Percentiles rank a stretch among this genome's conserved stretches.
Conservation (phyloP, 2,797 vertebrate genomes). For the Betta splendens region DNA sequence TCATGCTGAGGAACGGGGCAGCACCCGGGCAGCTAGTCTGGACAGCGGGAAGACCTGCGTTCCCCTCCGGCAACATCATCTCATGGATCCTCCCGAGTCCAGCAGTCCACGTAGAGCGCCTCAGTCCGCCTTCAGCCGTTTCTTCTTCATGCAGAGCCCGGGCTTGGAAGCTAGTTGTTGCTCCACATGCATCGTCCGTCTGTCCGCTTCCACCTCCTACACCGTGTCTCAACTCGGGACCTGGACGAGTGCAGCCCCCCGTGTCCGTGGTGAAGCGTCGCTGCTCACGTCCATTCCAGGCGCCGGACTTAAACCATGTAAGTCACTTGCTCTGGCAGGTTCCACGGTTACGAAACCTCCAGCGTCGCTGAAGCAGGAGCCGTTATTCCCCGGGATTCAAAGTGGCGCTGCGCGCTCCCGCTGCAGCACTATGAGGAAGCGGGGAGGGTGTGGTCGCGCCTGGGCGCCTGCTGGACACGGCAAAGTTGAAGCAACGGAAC, state of each 20-base stretch:
- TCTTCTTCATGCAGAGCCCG: conserved; percentile 75
- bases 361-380: conserved; percentile 36
- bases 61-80: conserved; percentile 88
- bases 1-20: conserved; percentile 83
- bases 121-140: conserved; percentile 73
- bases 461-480: conserved; percentile 58
- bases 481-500: conserved; percentile 47
- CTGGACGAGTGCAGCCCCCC: conserved; percentile 44
- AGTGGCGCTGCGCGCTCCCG: conserved; percentile 73
- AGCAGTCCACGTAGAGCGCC: conserved; percentile 49
- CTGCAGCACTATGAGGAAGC: conserved; percentile 84
- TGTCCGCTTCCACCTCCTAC: conserved; percentile 60
- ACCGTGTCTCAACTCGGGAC: conserved; percentile 64
- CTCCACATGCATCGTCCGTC: conserved; percentile 75
- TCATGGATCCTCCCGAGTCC: conserved; percentile 80
- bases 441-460: conserved; percentile 90
- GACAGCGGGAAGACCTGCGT: conserved; percentile 80
- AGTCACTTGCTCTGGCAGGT: background rate
- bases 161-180: conserved; percentile 68
- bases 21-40: conserved; percentile 83
- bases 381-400: conserved; percentile 66
- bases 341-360: background rate
- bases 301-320: background rate
- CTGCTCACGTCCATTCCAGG: conserved; percentile 55
- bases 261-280: conserved; percentile 39